phyloP scores from a whole-genome alignment of 2,797 vertebrate species.

The Antennarius maculatus region DNA sequence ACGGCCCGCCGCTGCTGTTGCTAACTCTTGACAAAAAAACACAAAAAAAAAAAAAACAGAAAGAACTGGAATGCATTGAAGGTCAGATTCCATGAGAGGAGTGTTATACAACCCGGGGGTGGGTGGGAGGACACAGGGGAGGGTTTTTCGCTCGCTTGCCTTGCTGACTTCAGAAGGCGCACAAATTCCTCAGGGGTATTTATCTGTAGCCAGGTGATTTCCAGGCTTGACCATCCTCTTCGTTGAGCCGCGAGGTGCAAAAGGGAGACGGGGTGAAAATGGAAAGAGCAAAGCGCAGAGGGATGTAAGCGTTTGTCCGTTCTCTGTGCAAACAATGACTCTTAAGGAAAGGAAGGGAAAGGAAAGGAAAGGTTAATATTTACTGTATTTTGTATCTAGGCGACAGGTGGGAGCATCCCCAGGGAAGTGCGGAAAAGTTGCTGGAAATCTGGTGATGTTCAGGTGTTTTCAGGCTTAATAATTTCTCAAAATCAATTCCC shows the following conservation, averaged over 20 bases:
- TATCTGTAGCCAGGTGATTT: slow-evolving; percentile 81
- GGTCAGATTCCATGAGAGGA: slow-evolving; percentile 79
- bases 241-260: slow-evolving; percentile 32
- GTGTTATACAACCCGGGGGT: slow-evolving; percentile 66
- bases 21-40: slow-evolving; percentile 66
- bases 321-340: slow-evolving; percentile 2
- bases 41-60: no score
- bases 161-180: slow-evolving; percentile 73
- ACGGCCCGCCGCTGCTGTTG: slow-evolving; percentile 53
- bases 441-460: background rate
- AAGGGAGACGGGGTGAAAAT: slow-evolving; percentile 12
- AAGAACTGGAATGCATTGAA: slow-evolving; percentile 73
- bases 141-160: slow-evolving; percentile 69
- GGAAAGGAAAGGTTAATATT: background rate
- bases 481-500: background rate
- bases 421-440: background rate
- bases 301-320: background rate
- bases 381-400: background rate
- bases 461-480: no score
- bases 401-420: background rate
- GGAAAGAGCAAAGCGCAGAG: slow-evolving; percentile 5
- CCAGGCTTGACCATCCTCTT: slow-evolving; percentile 49
- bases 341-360: background rate
- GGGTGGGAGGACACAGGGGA: slow-evolving; percentile 60
- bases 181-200: slow-evolving; percentile 79